Base-by-base conservation (phyloP, 2,888 invertebrate genomes). In the Apotomis turbidana region DNA sequence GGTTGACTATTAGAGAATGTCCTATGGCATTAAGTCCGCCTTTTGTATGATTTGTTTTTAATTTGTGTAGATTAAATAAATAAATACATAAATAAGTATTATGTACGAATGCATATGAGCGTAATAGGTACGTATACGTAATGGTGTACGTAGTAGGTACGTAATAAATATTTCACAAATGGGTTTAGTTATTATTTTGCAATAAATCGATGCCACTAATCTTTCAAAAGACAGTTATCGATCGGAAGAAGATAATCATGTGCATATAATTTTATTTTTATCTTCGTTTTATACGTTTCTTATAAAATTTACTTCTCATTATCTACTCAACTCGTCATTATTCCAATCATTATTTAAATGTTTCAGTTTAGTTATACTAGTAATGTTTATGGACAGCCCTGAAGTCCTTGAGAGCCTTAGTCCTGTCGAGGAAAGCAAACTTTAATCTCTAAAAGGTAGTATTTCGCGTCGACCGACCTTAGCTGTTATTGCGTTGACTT, bases 371-470 rank as follows among this genome's bases (percentile, higher is more conserved):
- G 27, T 27, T 27, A 27, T 27, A 27, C 1, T 27, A 27, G 27
- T 27, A 27, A 27, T 27, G 27, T 27, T 27, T 27, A 27, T 27
- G 27, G 55, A 15, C 64, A 55, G 5, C 64, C 64, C 55, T 66
- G 55, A 44, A 44, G 27, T 27, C 55, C 64, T 55, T 66, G 44
- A 44, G 8, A 15, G 15, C 4, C 9, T 57, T 38, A n/a, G 63
- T 41, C 5, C 41, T 44, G 38, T 63, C 38, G 13, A 63, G 52
- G 63, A 63, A 63, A 63, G 52, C 27, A 62, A 62, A 51, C 61
- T 51, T 8, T 51, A 49, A 27, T 12, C 27, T 51, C 12, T 5
- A 61, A 46, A 58, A 58, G 59, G 41, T 6, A 46, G 10, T 49
- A 27, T 46, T 62, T 12, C 36, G 5, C 27, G n/a, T 27, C 36